A percentile compares a stretch with the other conserved stretches of the same genome.
phyloP scores from a whole-genome alignment of 2,888 invertebrate species.

The Watsonalla cultraria region DNA sequence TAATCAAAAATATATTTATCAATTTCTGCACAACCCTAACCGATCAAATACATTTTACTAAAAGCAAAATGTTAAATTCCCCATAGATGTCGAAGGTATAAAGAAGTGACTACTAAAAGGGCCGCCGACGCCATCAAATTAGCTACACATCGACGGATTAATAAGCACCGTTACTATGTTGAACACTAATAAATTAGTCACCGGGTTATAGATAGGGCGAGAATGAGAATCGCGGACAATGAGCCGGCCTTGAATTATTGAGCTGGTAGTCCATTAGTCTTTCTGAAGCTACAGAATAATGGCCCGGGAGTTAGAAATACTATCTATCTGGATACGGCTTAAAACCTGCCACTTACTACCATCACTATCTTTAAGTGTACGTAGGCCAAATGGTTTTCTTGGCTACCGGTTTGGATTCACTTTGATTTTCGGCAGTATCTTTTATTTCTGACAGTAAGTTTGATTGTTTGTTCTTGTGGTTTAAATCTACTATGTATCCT shows the following conservation, averaged over 20 bases:
- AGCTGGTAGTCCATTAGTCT: conserved; percentile 70
- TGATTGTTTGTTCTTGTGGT: no score
- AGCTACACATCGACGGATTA: conserved; percentile 49
- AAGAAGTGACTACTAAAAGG: conserved; percentile 4
- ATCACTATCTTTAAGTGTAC: no score
- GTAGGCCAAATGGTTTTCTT: no score
- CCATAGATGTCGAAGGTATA: neutral
- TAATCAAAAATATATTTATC: no score
- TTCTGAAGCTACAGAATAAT: conserved; percentile 65
- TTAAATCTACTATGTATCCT: no score
- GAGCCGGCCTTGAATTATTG: conserved; percentile 68
- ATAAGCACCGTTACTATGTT: conserved; percentile 60
- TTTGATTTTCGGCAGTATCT: no score
- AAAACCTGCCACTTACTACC: neutral
- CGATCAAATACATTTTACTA: no score
- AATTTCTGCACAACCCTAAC: no score
- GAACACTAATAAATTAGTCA: conserved; percentile 76
- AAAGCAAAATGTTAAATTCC: no score
- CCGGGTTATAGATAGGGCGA: conserved; percentile 67
- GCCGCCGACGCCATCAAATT: conserved; percentile 55
- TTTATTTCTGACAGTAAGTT: no score
- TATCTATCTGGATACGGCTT: conserved; percentile 44
- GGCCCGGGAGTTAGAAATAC: conserved; percentile 41
- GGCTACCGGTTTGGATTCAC: no score
- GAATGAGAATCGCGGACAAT: conserved; percentile 71